phyloP scores from a whole-genome alignment of 1,140 invertebrate genomes.

The Trypoxylus dichotomus region DNA sequence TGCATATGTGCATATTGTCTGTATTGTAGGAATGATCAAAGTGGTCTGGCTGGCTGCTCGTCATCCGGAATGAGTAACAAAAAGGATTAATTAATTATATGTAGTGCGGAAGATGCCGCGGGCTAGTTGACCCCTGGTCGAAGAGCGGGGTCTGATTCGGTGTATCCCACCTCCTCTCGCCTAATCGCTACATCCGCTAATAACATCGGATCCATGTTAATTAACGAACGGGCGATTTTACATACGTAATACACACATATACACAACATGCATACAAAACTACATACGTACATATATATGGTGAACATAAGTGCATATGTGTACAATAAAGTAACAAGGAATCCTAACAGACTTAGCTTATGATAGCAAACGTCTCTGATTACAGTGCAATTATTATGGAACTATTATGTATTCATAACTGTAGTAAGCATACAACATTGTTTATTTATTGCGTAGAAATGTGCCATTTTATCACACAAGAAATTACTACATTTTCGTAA shows the following conservation, averaged over 20 bases:
- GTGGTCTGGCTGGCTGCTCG: background rate
- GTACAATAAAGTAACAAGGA: background rate
- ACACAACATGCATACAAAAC: background rate
- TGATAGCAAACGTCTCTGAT: too few species aligned
- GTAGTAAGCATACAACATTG: too few species aligned
- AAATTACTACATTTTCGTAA: too few species aligned
- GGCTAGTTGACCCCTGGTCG: constrained; percentile 34
- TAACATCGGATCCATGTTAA: constrained; percentile 33
- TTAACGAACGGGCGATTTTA: constrained; percentile 30
- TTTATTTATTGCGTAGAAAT: too few species aligned
- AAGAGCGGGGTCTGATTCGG: background rate
- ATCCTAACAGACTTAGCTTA: too few species aligned
- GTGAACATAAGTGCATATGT: background rate
- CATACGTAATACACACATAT: background rate
- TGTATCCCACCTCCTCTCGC: background rate
- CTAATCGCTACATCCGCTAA: constrained; percentile 34
- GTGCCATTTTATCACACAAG: too few species aligned
- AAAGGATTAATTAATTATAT: constrained; percentile 24
- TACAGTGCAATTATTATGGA: too few species aligned
- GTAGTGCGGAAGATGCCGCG: constrained; percentile 32
- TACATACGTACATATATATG: background rate
- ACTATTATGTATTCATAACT: too few species aligned
- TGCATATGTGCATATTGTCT: background rate
- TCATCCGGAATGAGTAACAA: background rate
- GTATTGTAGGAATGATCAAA: background rate